Percentiles rank a stretch among this genome's conserved stretches.
Evolutionary conservation across 2,888 invertebrate genomes (phyloP).

Genomic region (Dioctria rufipes): DNA sequence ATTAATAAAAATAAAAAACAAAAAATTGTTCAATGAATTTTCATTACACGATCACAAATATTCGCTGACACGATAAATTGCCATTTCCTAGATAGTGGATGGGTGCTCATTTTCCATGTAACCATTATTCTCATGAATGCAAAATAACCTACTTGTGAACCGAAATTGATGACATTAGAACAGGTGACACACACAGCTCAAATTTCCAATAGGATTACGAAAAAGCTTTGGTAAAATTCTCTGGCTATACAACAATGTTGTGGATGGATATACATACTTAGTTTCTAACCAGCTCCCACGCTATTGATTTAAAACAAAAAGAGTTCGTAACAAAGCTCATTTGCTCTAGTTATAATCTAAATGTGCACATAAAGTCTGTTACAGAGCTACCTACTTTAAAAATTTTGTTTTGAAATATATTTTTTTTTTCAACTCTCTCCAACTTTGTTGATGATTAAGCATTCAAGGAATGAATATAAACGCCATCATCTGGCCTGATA

Average conservation of each 20-base stretch:
- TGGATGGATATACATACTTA: no score
- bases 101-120: slow-evolving; percentile 33
- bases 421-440: neutral
- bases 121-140: slow-evolving; percentile 28
- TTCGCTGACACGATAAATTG: slow-evolving; percentile 42
- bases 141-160: slow-evolving; percentile 35
- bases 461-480: neutral
- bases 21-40: slow-evolving; percentile 9
- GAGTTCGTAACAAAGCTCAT: neutral
- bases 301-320: slow-evolving; percentile 16
- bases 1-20: neutral
- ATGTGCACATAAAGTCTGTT: neutral
- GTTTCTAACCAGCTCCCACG: neutral
- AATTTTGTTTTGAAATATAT: no score
- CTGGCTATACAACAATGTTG: neutral
- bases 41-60: slow-evolving; percentile 12
- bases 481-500: neutral
- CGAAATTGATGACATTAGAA: slow-evolving; percentile 48
- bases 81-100: slow-evolving; percentile 21
- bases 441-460: slow-evolving; percentile 6
- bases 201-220: slow-evolving; percentile 45
- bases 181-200: slow-evolving; percentile 6
- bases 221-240: slow-evolving; percentile 28
- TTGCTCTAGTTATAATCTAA: neutral
- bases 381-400: neutral